phyloP scores from a whole-genome alignment of 1,140 invertebrate species.

The Zaprionus inermis region DNA sequence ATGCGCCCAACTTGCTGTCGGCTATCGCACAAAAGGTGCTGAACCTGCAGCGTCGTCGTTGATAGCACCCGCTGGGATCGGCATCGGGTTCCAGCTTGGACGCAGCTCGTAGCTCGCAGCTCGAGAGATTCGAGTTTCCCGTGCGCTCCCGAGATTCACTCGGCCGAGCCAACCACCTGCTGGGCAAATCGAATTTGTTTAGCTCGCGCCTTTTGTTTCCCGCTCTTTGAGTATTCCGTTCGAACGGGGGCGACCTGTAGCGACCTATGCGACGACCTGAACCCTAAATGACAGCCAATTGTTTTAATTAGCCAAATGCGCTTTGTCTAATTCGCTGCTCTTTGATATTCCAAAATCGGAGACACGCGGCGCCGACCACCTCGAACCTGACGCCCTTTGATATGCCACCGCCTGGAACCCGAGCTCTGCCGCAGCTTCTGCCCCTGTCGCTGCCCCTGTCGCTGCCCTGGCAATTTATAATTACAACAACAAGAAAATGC shows the following conservation, averaged over 20 bases:
- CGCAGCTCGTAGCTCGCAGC: too few species aligned
- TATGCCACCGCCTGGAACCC: not conserved
- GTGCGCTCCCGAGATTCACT: not conserved
- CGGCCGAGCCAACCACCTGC: slow-evolving; percentile 39
- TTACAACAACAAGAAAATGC: too few species aligned
- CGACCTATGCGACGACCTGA: not conserved
- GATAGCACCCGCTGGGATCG: slow-evolving; percentile 70
- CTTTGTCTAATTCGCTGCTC: not conserved
- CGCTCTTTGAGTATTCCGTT: slow-evolving; percentile 20
- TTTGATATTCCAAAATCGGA: slow-evolving; percentile 15
- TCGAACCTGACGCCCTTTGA: not conserved
- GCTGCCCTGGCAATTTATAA: not conserved
- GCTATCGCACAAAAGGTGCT: slow-evolving; percentile 70
- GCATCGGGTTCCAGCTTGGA: too few species aligned
- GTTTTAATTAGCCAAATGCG: slow-evolving; percentile 60
- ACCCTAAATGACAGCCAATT: slow-evolving; percentile 50
- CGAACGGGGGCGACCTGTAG: not conserved
- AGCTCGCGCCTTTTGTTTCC: slow-evolving; percentile 61
- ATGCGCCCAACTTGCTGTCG: slow-evolving; percentile 68
- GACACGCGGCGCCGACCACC: slow-evolving; percentile 13
- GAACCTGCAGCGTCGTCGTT: slow-evolving; percentile 69
- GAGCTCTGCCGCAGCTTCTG: not conserved
- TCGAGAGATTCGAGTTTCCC: not conserved
- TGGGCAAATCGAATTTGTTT: slow-evolving; percentile 73
- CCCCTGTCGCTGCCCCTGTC: not conserved